Evolutionary conservation across 2,797 vertebrate genomes (phyloP), one percentile per base, ranked within the genome.

Genomic region (Sus cebifrons): DNA sequence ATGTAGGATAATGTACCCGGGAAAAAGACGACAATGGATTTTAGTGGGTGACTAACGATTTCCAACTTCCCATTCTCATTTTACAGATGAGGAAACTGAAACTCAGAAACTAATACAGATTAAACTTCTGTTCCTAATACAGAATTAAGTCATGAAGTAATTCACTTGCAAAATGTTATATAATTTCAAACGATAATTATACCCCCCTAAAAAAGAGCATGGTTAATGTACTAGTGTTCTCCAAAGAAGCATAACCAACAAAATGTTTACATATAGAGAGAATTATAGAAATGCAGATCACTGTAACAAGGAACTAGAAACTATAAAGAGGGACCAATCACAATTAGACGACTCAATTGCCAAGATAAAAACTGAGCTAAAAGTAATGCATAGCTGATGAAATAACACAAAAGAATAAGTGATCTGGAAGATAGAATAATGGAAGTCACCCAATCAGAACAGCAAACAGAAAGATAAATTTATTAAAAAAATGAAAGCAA

Each of bases 141-240:
- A 90, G 17, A 95, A 77, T 27, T 77, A 71, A 91, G 25, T 89
- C 27, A 88, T 54, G 86, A 96, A 92, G 62, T 88, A 20, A 27
- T 74, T 75, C 68, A 60, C n/a, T 75, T 64, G 60, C 29, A 92
- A 96, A 87, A 71, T 83, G 36, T 23, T 71, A 49, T 40, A 14
- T 32, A 65, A 89, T 92, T 96, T 89, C n/a, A 91, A 90, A 88
- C 74, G 21, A 44, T 7, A 67, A 49, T 60, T 93, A 64, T 25
- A 60, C 17, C 27, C 3, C 16, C 27, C 29, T 16, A 27, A 9
- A 49, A 85, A 52, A 73, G 75, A 70, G 68, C 18, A 40, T 32
- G 20, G n/a, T 71, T 88, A 70, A 73, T 67, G 3, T 44, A 68
- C 78, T 82, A 82, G 16, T 16, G 64, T 90, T 73, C 36, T 54